These are phyloP conservation scores for Megalurothrips usitatus DNA, from an alignment of 2,888 invertebrate species.

Conservation along the genomic window DNA sequence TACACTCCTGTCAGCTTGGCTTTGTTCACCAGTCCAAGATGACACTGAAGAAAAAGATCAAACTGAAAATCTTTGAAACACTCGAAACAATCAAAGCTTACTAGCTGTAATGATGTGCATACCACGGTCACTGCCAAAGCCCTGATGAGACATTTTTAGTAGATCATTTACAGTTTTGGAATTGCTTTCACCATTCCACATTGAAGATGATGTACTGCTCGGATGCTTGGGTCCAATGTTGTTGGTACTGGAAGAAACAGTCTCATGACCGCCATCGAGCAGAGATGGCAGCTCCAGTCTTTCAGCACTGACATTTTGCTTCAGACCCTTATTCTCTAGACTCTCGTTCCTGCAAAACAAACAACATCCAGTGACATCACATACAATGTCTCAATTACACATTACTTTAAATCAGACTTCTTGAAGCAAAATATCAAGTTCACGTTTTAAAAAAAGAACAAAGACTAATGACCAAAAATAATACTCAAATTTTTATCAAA, in stretches of 20 bases:
- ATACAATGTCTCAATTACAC: too few relatives aligned
- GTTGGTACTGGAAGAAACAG: too few relatives aligned
- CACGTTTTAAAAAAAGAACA: too few relatives aligned
- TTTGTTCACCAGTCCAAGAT: neutral
- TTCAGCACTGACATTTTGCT: neutral
- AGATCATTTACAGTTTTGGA: slow-evolving; percentile 57
- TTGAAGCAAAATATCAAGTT: too few relatives aligned
- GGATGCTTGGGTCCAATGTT: too few relatives aligned
- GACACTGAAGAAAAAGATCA: neutral
- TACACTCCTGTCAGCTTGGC: neutral
- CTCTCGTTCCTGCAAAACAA: too few relatives aligned
- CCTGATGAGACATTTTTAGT: slow-evolving; percentile 65
- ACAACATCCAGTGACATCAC: too few relatives aligned
- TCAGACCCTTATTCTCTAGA: neutral
- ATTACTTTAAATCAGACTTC: too few relatives aligned
- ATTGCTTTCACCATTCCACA: slow-evolving; percentile 43
- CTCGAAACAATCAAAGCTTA: neutral
- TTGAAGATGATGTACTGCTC: neutral
- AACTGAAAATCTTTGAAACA: neutral
- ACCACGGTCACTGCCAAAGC: slow-evolving; percentile 58
- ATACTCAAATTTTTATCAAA: too few relatives aligned
- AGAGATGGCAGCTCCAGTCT: neutral
- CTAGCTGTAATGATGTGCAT: slow-evolving; percentile 13
- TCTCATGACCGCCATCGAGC: too few relatives aligned
- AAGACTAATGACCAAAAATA: too few relatives aligned